Evolutionary conservation across 2,797 vertebrate genomes (phyloP), one percentile per base, ranked within the genome.

Genomic region (Spinus pinus): DNA sequence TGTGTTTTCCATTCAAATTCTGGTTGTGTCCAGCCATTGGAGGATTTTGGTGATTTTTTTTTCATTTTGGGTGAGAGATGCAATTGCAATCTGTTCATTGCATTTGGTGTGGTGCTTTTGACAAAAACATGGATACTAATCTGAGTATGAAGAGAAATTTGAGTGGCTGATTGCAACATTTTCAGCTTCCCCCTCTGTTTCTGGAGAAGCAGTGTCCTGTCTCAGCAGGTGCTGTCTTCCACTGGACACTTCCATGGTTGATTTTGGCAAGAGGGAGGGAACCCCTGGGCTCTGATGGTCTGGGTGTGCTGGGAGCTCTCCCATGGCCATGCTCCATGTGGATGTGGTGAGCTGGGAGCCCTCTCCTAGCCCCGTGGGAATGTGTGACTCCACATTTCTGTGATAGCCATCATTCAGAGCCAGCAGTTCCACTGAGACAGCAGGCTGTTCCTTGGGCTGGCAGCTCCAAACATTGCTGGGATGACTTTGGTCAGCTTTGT

Each of bases 261-360:
- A 2, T 1, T 58, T 44, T 62, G 39, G 18, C 31, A 51, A 17
- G n/a, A 44, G 30, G 35, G 37, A 72, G 65, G 11, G 57, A 37
- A 6, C 2, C 56, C 17, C 12, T 17, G 33, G 5, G 15, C 1
- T 13, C 18, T 18, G 61, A 14, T 49, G 69, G 30, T 6, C n/a
- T 41, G 46, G 7, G 13, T 46, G 31, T 53, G n/a, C 21, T 30
- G 21, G 47, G 41, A 71, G 35, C 28, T 42, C 1, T 19, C 25
- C 54, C 22, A 1, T 7, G n/a, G 53, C 65, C 54, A 4, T 0
- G 31, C 25, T 61, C 10, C 11, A 1, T 0, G 0, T 3, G 4
- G 30, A 0, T 33, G 0, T 2, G 24, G 7, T 6, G 54, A 44
- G 39, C 56, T n/a, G 49, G 58, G 19, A 44, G 39, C 72, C 28